Base-by-base conservation (phyloP, 2,888 invertebrate species). In the Sisyra nigra region DNA sequence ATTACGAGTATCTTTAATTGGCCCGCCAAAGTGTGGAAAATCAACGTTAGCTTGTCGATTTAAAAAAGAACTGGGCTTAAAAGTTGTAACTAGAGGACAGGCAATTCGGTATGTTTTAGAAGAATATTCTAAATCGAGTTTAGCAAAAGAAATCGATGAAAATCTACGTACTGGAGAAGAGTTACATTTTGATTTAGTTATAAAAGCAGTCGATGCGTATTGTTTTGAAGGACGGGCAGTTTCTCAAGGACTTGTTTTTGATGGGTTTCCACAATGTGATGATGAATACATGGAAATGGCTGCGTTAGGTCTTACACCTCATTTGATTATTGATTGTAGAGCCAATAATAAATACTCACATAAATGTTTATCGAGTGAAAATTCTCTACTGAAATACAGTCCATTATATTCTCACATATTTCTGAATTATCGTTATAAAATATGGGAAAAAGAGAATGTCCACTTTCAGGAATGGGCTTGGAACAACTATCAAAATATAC, bases 21-120 rank as follows among this genome's bases (percentile, higher is more conserved):
- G 79, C 5, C 67, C 76, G 14, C 73, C 76, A 2, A 75, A 74
- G 54, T 71, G 68, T 24, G 79, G 78, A 1, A 74, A 72, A 61
- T 71, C 72, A 41, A 60, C 62, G 3, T 54, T 80, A 32, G 67
- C 73, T 3, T 58, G 63, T 39, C 66, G 74, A 51, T 62, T 77
- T 19, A 62, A 67, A 2, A 59, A 62, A 15, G 65, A 65, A 47
- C 69, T 70, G 50, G 71, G 71, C 17, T 55, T 76, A 45, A 57
- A 70, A 49, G 58, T 69, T 35, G 58, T 78, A 42, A 71, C 70
- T 2, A 66, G 65, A 51, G 74, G 74, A 18, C 60, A 59, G 47
- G 70, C 73, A 3, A 52, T 72, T 4, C 62, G 72, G 31, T 60
- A 67, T 52, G 58, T 71, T 29, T 50, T 71, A 46, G 58, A 64